A percentile compares a stretch with the other conserved stretches of the same genome.
Evolutionary conservation across 2,113 vertebrate species (phyloP).

Genomic region (Cnemophilus loriae): DNA sequence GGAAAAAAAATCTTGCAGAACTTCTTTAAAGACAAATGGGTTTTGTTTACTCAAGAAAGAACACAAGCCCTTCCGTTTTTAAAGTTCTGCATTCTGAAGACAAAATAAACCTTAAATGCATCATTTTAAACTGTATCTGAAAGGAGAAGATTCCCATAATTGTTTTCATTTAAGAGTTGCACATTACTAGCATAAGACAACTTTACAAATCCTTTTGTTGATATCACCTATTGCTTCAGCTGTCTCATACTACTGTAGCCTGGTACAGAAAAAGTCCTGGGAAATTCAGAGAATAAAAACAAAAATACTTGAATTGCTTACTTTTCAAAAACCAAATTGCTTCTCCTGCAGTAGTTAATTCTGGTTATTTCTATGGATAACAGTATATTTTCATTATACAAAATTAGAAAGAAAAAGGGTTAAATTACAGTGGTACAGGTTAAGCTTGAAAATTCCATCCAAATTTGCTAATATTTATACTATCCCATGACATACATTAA

Average conservation of each 20-base stretch:
- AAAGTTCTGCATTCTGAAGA: neutral
- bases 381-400: neutral
- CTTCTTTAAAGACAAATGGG: neutral
- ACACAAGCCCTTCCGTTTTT: neutral
- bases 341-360: neutral
- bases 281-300: neutral
- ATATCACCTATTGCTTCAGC: neutral
- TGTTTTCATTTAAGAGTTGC: neutral
- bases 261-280: neutral
- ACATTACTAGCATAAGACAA: neutral
- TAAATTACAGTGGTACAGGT: neutral
- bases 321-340: neutral
- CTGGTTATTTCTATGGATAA: neutral
- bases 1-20: conserved; percentile 6
- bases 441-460: conserved; percentile 13
- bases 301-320: neutral
- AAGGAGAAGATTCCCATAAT: neutral
- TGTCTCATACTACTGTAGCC: neutral
- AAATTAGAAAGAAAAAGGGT: neutral
- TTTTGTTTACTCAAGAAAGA: neutral
- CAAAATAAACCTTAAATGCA: neutral
- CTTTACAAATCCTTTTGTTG: neutral
- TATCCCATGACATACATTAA: conserved; percentile 15
- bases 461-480: conserved; percentile 52
- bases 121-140: neutral